Conservation (phyloP, 2,113 vertebrate species). For the Clinocottus analis region DNA sequence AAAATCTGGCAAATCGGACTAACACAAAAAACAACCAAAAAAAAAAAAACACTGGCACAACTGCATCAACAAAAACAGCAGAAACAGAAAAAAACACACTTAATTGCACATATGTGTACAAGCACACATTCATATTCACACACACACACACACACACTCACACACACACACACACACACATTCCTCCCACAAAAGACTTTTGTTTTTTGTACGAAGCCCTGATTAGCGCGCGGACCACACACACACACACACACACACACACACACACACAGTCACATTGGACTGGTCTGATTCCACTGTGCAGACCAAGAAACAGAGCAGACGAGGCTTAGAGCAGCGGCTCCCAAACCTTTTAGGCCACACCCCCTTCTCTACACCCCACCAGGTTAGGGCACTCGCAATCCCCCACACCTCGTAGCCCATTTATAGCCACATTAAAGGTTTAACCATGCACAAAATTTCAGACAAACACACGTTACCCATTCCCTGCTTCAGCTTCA, state of each 20-base stretch:
- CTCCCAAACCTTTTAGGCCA: neutral
- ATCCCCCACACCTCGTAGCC: neutral
- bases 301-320: constrained; percentile 12
- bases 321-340: neutral
- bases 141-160: constrained; percentile 1
- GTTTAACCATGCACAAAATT: neutral
- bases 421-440: neutral
- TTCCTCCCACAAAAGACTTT: constrained; percentile 61
- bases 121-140: neutral
- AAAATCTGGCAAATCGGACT: constrained; percentile 60
- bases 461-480: neutral
- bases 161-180: neutral
- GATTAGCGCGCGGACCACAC: constrained; percentile 48
- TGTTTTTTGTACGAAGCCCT: constrained; percentile 62
- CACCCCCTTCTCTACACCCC: neutral
- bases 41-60: constrained; percentile 20
- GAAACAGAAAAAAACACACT: neutral
- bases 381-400: neutral
- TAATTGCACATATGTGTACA: neutral
- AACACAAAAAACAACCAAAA: constrained; percentile 3
- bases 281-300: constrained; percentile 22
- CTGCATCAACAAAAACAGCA: constrained; percentile 26
- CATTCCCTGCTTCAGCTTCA: neutral
- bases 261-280: constrained; percentile 49
- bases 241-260: constrained; percentile 29